Evolutionary conservation across 2,797 vertebrate species (phyloP), one percentile per base, ranked within the genome.

Genomic region (Hephaestus fuliginosus): DNA sequence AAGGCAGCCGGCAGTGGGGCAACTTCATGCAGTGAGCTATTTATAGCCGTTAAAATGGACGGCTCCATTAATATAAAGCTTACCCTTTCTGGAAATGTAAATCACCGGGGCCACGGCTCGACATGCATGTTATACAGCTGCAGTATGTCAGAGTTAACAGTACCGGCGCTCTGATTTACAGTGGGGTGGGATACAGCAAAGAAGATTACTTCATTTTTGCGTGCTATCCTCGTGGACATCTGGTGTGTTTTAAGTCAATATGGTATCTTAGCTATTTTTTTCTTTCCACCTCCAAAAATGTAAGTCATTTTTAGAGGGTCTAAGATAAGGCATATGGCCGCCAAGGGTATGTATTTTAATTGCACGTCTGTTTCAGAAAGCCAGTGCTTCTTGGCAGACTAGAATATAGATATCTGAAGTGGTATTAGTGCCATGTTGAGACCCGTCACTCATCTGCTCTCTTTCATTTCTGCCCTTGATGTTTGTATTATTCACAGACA

Each of bases 61-160:
- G 71, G 80, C 87, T 89, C 88, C 92, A 92, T 95, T 94, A 94
- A 94, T 92, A 91, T 86, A 82, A 86, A 91, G 81, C 90, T 83
- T 88, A 89, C 83, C 90, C 90, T 93, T 93, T 89, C 87, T 90
- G 92, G 85, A 91, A 93, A 91, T 93, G 92, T 93, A 93, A 93
- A 93, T 93, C 92, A 89, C 39, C n/a, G 17, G 67, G 87, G 88
- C 86, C 72, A 22, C 3, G 68, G 86, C 86, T 87, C 43, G 18
- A 80, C 68, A 82, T 77, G 71, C 81, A 56, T 74, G 86, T 90
- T 87, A 70, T 88, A 83, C 87, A 88, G 88, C 83, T 72, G 81
- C 89, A 89, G 83, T 83, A 84, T 89, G 89, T 91, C 78, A 74
- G 78, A 63, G 78, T 58, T 85, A 88, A 81, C 82, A 78, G 85